Base-by-base conservation (phyloP, 2,113 vertebrate genomes). In the Semnornis frantzii region DNA sequence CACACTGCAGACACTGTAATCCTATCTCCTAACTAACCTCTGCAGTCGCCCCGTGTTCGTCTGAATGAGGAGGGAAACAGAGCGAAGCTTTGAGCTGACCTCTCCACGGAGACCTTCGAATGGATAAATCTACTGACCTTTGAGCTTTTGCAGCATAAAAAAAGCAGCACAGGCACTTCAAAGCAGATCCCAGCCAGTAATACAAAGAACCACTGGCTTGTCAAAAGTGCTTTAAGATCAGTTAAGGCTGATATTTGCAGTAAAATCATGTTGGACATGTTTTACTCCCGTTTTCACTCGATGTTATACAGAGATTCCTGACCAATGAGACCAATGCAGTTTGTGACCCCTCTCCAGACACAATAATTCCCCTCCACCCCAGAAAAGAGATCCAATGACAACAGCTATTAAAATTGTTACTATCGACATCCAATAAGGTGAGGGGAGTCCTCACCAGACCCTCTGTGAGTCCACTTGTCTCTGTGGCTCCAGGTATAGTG, bases 91-190 rank as follows among this genome's bases (percentile, higher is more conserved):
- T 96, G 92, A 96, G 96, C 91, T 91, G 94, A 94, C 91, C 89
- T 87, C 87, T 89, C 87, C 54, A 20, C 75, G 77, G 89, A 96
- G 92, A 85, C 92, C 75, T 87, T 89, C 3, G 0, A 71, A 80
- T 89, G 92, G 95, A 93, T 96, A 91, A 94, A 94, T 95, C 94
- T 94, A 85, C 84, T 94, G 94, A 96, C 91, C 95, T 96, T 96
- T 94, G 91, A 95, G 92, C 94, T 94, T 91, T 93, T 74, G 78
- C 82, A 89, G 65, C 64, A 85, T 92, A 86, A 93, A 93, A 42
- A 95, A 93, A 92, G 68, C 60, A 87, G 82, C 39, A 82, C 94
- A 95, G 79, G 34, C 87, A 92, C 94, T 96, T 96, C 96, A 96
- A 95, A 95, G 94, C 64, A 78, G 90, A 91, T 83, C 83, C 33